Evolutionary conservation across 2,888 invertebrate species (phyloP), one percentile per base, ranked within the genome.

Genomic region (Baccha elongata): DNA sequence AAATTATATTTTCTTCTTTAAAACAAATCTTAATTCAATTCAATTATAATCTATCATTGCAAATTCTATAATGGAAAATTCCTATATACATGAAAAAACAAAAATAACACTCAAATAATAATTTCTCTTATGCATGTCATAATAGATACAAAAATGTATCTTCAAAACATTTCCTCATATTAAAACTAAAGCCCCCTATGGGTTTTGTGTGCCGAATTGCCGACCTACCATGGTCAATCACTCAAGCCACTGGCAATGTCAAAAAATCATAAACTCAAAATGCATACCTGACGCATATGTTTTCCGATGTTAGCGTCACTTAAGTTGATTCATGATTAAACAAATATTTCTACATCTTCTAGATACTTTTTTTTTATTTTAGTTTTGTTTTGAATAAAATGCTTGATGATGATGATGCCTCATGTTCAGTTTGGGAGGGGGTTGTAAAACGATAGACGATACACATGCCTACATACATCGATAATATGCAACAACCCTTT

Each of bases 401-500:
- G 23, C 23, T 48, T 32, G 29, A 17, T 35, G 72, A 58, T 26
- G 35, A 53, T 74, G 68, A 48, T 42, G 58, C 35, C 60, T 62
- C 4, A 29, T 29, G 3, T 11, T n/a, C 1, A 3, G 11, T 26
- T 15, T 10, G 23, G 13, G 55, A 4, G 10, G 5, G 21, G 10
- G 17, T 11, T 29, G 4, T 19, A 37, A 17, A 19, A 32, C 5
- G 44, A 26, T 19, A 40, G 60, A 11, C 42, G n/a, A n/a, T n/a
- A n/a, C n/a, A n/a, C n/a, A n/a, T n/a, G n/a, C n/a, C n/a, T n/a
- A n/a, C n/a, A n/a, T n/a, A n/a, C n/a, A n/a, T n/a, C n/a, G n/a
- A n/a, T n/a, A n/a, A n/a, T 15, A 46, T 60, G 71, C 81, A 68
- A 29, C 67, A 83, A 68, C 60, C 67, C 72, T 76, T 72, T 71